Percentiles rank a stretch among this genome's conserved stretches.
phyloP scores from a whole-genome alignment of 2,113 vertebrate genomes.

The Chlorocebus sabaeus region DNA sequence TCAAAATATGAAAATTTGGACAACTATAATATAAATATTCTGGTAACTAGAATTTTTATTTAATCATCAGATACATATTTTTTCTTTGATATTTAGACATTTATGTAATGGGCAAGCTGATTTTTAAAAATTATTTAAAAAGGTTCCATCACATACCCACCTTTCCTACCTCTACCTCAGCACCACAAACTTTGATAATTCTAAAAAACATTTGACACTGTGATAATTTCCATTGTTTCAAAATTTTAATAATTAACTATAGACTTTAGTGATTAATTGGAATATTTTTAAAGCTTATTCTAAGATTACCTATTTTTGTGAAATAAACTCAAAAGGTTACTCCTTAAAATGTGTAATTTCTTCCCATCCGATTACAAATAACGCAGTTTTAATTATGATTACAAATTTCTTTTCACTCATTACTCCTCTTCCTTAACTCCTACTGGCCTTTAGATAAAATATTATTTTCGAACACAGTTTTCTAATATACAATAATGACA shows the following conservation, averaged over 20 bases:
- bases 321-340: not conserved
- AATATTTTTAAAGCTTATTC: not conserved
- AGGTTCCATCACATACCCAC: not conserved
- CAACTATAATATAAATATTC: not conserved
- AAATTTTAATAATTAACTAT: slow-evolving; percentile 12
- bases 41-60: slow-evolving; percentile 43
- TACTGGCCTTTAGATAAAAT: slow-evolving; percentile 19
- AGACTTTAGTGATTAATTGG: not conserved
- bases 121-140: not conserved
- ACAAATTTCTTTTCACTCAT: not conserved
- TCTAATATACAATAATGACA: not conserved
- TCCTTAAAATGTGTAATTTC: not conserved
- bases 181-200: not conserved
- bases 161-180: not conserved
- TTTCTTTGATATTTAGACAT: not conserved
- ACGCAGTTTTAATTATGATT: slow-evolving; percentile 11
- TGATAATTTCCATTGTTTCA: not conserved
- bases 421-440: not conserved
- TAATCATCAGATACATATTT: slow-evolving; percentile 43
- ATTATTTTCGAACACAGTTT: not conserved
- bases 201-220: not conserved
- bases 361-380: not conserved
- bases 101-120: not conserved
- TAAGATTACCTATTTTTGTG: not conserved
- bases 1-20: slow-evolving; percentile 7